Conservation (phyloP, 2,797 vertebrate genomes). For the Sebastes kiyomatsui region DNA sequence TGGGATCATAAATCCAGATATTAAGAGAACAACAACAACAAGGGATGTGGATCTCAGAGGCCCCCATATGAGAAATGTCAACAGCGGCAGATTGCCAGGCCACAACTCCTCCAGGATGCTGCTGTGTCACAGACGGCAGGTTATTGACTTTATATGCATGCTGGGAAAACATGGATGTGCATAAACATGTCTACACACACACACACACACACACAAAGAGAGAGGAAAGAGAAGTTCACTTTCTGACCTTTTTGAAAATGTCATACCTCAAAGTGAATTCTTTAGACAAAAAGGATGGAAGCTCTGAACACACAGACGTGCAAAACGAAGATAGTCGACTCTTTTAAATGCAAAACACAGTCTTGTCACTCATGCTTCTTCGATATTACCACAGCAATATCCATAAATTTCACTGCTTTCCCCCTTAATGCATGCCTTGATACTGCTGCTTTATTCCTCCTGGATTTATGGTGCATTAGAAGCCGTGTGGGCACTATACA, state of each 20-base stretch:
- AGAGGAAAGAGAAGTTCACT: slow-evolving; percentile 1
- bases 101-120: slow-evolving; percentile 31
- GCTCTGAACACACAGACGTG: background rate
- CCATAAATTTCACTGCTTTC: slow-evolving; percentile 3
- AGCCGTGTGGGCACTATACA: slow-evolving; percentile 6
- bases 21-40: slow-evolving; percentile 28
- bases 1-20: slow-evolving; percentile 25
- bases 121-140: slow-evolving; percentile 24
- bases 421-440: slow-evolving; percentile 1
- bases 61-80: slow-evolving; percentile 44
- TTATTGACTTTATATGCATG: slow-evolving; percentile 33
- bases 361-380: background rate
- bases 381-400: background rate
- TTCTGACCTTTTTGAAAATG: slow-evolving; percentile 61
- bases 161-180: slow-evolving; percentile 11
- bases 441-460: background rate
- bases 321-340: background rate
- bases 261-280: slow-evolving; percentile 24
- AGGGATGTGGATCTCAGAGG: slow-evolving; percentile 18
- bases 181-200: slow-evolving; percentile 13
- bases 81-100: slow-evolving; percentile 26
- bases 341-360: slow-evolving; percentile 16
- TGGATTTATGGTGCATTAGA: slow-evolving; percentile 45
- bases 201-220: background rate
- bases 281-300: slow-evolving; percentile 1